phyloP scores from a whole-genome alignment of 1,140 invertebrate species.

The Rhynchophorus ferrugineus region DNA sequence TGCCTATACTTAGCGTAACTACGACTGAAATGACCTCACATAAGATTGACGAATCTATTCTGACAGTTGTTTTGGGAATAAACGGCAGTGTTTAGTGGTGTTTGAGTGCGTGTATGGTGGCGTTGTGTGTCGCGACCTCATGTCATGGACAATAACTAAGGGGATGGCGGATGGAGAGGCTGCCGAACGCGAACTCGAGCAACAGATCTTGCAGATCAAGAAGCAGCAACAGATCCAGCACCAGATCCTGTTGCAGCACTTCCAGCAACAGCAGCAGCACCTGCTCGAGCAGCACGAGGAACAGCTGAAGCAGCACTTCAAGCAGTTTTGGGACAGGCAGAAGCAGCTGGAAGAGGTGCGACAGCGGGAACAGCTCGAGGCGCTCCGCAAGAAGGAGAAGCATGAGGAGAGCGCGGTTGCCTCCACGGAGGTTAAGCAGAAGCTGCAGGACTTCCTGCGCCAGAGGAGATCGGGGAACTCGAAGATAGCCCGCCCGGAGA shows the following conservation, averaged over 20 bases:
- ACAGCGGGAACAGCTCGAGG: slow-evolving; percentile 73
- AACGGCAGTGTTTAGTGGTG: slow-evolving; percentile 20
- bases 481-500: slow-evolving; percentile 46
- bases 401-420: slow-evolving; percentile 92
- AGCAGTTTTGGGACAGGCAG: slow-evolving; percentile 46
- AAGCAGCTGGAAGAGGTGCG: slow-evolving; percentile 62
- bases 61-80: slow-evolving; percentile 26
- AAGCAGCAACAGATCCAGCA: slow-evolving; percentile 68
- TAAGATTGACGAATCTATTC: slow-evolving; percentile 35
- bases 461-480: slow-evolving; percentile 39
- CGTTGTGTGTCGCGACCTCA: slow-evolving; percentile 14
- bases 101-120: slow-evolving; percentile 18
- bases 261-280: slow-evolving; percentile 62
- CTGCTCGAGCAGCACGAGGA: slow-evolving; percentile 65
- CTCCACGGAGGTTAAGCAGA: slow-evolving; percentile 92
- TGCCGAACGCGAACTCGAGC: slow-evolving; percentile 39
- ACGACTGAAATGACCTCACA: slow-evolving; percentile 40
- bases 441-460: slow-evolving; percentile 59
- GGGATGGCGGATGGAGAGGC: slow-evolving; percentile 39
- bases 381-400: slow-evolving; percentile 83
- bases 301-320: slow-evolving; percentile 60
- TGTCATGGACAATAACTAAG: slow-evolving; percentile 27
- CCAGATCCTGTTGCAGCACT: slow-evolving; percentile 60
- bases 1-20: slow-evolving; percentile 34
- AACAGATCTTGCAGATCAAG: slow-evolving; percentile 50